Percentiles rank a stretch among this genome's conserved stretches.
phyloP scores from a whole-genome alignment of 2,113 vertebrate species.

The Conger conger region DNA sequence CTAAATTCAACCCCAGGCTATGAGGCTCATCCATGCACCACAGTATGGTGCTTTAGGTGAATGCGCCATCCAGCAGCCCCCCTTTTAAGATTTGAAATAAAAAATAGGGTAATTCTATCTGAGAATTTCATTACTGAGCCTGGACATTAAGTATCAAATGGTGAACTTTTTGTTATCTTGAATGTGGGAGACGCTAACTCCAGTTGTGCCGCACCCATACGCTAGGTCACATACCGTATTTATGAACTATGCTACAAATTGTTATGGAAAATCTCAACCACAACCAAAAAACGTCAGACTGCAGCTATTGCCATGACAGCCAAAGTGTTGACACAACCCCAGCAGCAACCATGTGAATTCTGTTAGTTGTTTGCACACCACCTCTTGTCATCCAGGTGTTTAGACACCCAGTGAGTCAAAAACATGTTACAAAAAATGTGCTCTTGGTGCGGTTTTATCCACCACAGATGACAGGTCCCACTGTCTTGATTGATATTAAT shows the following conservation, averaged over 20 bases:
- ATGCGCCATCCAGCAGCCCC: constrained; percentile 4
- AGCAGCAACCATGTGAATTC: not conserved
- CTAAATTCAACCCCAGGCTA: no score
- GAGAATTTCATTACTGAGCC: not conserved
- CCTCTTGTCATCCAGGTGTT: not conserved
- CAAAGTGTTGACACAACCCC: not conserved
- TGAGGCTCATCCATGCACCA: no score
- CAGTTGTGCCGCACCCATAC: not conserved
- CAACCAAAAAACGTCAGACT: not conserved
- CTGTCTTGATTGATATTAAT: not conserved
- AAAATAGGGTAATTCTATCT: no score
- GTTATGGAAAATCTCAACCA: not conserved
- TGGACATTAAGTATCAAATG: not conserved
- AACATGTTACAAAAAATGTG: not conserved
- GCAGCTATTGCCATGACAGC: not conserved
- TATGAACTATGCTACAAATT: not conserved
- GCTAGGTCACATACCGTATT: not conserved
- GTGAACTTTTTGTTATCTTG: not conserved
- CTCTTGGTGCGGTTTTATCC: not conserved
- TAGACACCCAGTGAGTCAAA: not conserved
- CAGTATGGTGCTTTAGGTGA: no score
- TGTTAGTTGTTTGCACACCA: not conserved
- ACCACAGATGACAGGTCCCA: not conserved
- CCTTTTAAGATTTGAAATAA: not conserved
- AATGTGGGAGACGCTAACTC: not conserved